Evolutionary conservation across 2,113 vertebrate genomes (phyloP), one percentile per base, ranked within the genome.

Genomic region (Esox niger): DNA sequence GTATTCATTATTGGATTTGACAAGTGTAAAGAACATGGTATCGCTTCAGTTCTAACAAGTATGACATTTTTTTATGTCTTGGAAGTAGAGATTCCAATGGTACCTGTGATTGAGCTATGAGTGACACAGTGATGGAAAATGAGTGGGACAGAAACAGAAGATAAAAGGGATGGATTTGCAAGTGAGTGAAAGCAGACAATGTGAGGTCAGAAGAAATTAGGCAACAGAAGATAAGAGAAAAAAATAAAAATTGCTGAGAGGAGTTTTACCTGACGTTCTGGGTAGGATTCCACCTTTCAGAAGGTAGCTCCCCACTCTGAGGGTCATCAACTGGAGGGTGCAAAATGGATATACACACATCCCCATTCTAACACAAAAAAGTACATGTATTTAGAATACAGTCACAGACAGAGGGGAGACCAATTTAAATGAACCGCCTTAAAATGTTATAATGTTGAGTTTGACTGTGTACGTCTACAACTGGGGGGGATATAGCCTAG

Each of bases 261-360:
- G 1, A 20, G 6, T 11, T 54, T 10, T 32, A 98, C 96, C 96
- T 91, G 90, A 98, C 95, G 0, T 98, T 98, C 90, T 98, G 96
- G 2, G 97, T 99, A 38, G 97, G 96, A 78, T 99, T 99, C 97
- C 96, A 99, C 75, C 97, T 91, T 87, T 99, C 97, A 0, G 97
- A 99, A 0, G 96, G 95, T 79, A 99, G 92, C 85, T 99, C 97
- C 86, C 97, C 97, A 0, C 96, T 99, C 87, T 99, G 97, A 0
- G 96, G 97, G 83, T 99, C 96, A 0, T 99, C 97, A 64, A 99
- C 94, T 0, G 96, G 97, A 0, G 97, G 97, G 71, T 99, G 97
- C 20, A 99, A 89, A 79, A 99, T 99, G 73, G 97, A 99, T 86
- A 99, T 99, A 71, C 97, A 99, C 75, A 99, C 97, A 0, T 99